Conservation (phyloP, 2,797 vertebrate genomes). For the Eidolon dupreanum region DNA sequence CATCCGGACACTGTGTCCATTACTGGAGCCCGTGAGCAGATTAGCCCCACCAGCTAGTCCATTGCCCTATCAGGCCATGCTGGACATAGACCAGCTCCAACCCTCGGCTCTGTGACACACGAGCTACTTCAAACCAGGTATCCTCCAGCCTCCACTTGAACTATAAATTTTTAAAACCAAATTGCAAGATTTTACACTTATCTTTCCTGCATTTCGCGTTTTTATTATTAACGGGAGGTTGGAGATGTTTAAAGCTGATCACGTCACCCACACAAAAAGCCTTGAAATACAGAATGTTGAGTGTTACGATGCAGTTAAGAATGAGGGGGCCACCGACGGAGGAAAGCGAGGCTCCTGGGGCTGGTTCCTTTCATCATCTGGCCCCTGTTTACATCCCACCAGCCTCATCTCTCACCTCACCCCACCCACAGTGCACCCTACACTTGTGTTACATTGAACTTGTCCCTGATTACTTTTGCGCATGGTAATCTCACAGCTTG, state of each 20-base stretch:
- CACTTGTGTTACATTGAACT: background rate
- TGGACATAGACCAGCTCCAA: background rate
- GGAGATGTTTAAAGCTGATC: background rate
- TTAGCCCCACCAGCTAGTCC: background rate
- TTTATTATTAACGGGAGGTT: constrained; percentile 4
- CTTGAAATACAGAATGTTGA: background rate
- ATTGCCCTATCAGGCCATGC: background rate
- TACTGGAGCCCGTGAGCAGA: background rate
- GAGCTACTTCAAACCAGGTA: background rate
- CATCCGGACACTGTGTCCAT: rapidly evolving
- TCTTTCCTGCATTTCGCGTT: background rate
- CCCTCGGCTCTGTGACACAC: background rate
- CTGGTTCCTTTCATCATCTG: background rate
- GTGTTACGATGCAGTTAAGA: background rate
- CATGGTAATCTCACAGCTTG: background rate
- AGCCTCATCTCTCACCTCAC: background rate
- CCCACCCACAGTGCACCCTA: rapidly evolving
- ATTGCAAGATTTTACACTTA: background rate
- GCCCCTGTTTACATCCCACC: background rate
- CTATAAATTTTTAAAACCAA: background rate
- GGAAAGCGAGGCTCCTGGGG: background rate
- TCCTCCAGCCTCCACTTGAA: background rate
- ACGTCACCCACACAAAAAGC: background rate
- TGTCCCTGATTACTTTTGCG: background rate
- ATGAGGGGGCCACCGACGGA: background rate